These are phyloP conservation scores for Hemicentrotus pulcherrimus DNA, from an alignment of 35 echinoderm and acorn worm genomes.

Conservation along the genomic window DNA sequence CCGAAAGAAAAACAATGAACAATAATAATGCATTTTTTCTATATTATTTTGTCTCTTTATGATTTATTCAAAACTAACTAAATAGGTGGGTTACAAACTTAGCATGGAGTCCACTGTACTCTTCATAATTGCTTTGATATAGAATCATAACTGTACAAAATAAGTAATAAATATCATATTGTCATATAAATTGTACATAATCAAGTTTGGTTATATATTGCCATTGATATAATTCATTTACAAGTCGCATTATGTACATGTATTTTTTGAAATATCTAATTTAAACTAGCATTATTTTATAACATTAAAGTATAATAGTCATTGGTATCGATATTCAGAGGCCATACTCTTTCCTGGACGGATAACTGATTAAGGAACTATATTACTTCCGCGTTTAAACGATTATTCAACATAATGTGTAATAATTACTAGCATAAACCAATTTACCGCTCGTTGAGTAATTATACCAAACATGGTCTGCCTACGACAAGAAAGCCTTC, in stretches of 20 bases:
- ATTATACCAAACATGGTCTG: not conserved
- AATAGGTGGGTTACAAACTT: constrained; percentile 9
- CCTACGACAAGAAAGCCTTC: not conserved
- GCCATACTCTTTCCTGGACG: not conserved
- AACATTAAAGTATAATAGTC: not conserved
- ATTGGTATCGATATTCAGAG: not conserved
- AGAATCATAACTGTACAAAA: not conserved
- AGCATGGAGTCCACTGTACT: not conserved
- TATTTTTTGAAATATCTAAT: not conserved
- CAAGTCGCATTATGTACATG: not conserved
- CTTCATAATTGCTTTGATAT: not conserved
- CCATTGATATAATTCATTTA: not conserved
- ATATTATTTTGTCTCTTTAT: not conserved
- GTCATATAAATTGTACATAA: not conserved
- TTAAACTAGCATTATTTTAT: not conserved
- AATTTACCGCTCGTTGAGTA: not conserved
- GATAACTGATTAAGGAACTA: not conserved
- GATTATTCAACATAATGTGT: not conserved
- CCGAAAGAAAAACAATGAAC: too few species aligned
- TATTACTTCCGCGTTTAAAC: not conserved
- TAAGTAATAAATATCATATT: not conserved
- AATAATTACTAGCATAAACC: not conserved
- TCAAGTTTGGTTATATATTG: not conserved
- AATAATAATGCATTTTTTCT: not conserved
- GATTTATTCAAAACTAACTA: constrained; percentile 8